Conservation (phyloP, 2,113 vertebrate genomes). For the Eulemur rufifrons region DNA sequence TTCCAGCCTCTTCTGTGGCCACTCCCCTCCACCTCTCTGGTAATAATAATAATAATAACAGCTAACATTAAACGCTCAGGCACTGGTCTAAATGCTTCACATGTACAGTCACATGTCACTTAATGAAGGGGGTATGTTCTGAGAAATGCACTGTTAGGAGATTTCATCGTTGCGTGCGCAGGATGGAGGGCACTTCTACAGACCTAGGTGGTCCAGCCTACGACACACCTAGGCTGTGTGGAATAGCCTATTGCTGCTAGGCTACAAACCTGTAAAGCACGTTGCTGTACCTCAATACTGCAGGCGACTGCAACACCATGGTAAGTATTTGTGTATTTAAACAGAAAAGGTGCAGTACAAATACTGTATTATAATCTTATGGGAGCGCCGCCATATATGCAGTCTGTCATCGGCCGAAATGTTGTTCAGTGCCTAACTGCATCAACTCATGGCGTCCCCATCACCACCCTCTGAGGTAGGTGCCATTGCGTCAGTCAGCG, state of each 20-base stretch:
- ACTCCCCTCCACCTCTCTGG: background rate
- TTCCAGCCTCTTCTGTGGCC: background rate
- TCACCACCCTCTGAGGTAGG: background rate
- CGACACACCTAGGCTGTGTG: background rate
- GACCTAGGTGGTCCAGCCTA: background rate
- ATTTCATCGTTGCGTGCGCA: background rate
- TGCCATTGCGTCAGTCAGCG: background rate
- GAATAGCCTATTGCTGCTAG: background rate
- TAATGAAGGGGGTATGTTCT: background rate
- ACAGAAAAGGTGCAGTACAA: background rate
- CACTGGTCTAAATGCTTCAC: background rate
- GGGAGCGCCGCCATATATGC: background rate
- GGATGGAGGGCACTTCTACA: background rate
- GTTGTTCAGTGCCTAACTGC: background rate
- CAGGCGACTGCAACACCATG: background rate
- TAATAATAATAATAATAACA: too few relatives aligned
- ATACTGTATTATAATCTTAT: background rate
- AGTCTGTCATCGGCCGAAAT: background rate
- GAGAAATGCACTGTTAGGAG: background rate
- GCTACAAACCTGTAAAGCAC: background rate
- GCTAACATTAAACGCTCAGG: fast-evolving
- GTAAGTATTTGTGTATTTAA: background rate
- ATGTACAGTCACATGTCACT: background rate
- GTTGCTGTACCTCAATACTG: background rate
- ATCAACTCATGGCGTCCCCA: fast-evolving